Base-by-base conservation (phyloP, 2,113 vertebrate genomes). In the Pao palembangensis region DNA sequence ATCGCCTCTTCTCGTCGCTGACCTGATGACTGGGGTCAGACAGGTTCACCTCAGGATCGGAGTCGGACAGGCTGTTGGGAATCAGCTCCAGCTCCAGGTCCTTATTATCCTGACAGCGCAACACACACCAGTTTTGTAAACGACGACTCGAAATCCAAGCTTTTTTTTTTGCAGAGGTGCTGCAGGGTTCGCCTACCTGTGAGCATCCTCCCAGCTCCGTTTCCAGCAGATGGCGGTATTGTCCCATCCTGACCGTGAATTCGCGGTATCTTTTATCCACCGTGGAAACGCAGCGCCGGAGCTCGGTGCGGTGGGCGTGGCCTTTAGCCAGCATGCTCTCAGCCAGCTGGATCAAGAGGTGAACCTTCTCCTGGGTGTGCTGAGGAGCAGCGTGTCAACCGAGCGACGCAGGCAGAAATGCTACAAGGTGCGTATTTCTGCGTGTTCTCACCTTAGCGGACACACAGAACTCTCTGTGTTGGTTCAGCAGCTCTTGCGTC, bases 361-460 rank as follows among this genome's bases (percentile, higher is more conserved):
- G 95, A 71, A 99, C 96, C 81, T 97, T 98, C 81, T 99, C 97
- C 89, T 98, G 96, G 0, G 94, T 98, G 92, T 98, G 94, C 96
- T 99, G 71, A 50, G 41, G 38, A 34, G 23, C n/a, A 14, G 47
- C 25, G 1, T 11, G 3, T 51, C 8, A 43, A 51, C 28, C 25
- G 1, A 38, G 44, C 13, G 8, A 42, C 5, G n/a, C 44, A 6
- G 2, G 3, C 8, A 38, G 11, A 38, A 38, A 11, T 12, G 34
- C 34, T 38, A 11, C 34, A 13, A 5, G 34, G 16, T 11, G 23
- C 6, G 2, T 23, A 23, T 28, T 14, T 56, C 18, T 52, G 10
- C 21, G 13, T 25, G 8, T 48, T 38, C 78, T 80, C 89, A 98
- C 97, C 94, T 98, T 98, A 56, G 96, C 96, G 15, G 96, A 96